A percentile compares a stretch with the other conserved stretches of the same genome.
Evolutionary conservation across 2,797 vertebrate genomes (phyloP).

Genomic region (Urophycis tenuis): DNA sequence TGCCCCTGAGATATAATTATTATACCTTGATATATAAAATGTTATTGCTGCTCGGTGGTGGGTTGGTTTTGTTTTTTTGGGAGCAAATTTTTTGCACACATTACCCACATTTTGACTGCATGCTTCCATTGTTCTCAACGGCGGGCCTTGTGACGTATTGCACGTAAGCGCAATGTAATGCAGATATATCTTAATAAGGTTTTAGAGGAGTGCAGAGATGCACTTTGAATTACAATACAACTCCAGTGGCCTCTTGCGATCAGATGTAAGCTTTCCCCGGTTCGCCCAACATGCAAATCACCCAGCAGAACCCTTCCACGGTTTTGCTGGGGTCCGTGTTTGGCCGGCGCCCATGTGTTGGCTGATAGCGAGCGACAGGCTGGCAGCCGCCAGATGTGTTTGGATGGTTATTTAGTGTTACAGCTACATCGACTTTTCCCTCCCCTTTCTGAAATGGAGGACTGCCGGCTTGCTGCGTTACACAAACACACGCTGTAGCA

Average conservation of each 20-base stretch:
- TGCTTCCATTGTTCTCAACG: background rate
- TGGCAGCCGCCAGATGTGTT: conserved; percentile 1
- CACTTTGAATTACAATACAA: background rate
- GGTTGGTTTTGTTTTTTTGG: background rate
- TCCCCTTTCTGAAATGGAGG: conserved; percentile 6
- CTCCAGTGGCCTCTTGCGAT: background rate
- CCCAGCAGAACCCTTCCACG: background rate
- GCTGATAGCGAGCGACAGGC: background rate
- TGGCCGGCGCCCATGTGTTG: background rate
- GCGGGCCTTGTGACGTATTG: background rate
- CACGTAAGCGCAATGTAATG: background rate
- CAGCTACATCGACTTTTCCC: background rate
- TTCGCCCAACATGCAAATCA: background rate
- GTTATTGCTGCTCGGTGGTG: background rate
- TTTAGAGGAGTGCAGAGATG: background rate
- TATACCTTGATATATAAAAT: background rate
- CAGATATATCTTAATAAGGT: background rate
- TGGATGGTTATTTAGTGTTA: conserved; percentile 4
- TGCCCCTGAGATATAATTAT: background rate
- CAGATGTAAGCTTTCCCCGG: background rate
- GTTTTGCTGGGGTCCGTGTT: background rate
- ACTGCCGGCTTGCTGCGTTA: background rate
- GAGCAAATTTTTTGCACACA: background rate
- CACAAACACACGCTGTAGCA: background rate
- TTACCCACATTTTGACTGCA: background rate